phyloP scores from a whole-genome alignment of 2,113 vertebrate genomes.

The Myotis brandtii region DNA sequence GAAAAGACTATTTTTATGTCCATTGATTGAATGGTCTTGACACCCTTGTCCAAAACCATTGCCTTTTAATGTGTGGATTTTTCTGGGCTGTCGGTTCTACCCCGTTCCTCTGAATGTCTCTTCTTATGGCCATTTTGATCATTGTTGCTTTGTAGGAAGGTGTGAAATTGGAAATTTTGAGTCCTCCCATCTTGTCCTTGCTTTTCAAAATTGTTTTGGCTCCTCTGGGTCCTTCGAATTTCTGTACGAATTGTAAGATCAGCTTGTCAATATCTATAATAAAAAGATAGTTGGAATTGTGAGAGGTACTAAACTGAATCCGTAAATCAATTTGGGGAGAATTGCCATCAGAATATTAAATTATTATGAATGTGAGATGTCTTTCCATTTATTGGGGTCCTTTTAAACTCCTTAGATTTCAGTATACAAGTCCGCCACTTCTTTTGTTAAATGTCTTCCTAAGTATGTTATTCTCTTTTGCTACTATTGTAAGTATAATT shows the following conservation, averaged over 20 bases:
- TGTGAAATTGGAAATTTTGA: neutral
- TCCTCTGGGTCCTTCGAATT: neutral
- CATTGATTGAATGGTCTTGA: neutral
- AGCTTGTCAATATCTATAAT: neutral
- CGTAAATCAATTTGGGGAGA: neutral
- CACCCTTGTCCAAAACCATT: neutral
- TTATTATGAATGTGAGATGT: neutral
- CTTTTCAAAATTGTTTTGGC: neutral
- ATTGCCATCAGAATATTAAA: neutral
- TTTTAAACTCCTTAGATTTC: neutral
- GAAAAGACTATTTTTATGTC: neutral
- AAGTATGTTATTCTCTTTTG: neutral
- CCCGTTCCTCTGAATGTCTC: too few species aligned
- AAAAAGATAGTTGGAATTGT: neutral
- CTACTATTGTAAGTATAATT: neutral
- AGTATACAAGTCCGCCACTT: neutral
- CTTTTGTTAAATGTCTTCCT: neutral
- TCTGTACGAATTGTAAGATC: neutral
- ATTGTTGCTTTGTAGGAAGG: neutral
- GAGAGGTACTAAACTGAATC: neutral
- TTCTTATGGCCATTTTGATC: neutral
- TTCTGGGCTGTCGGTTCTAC: neutral
- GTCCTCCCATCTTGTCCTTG: neutral
- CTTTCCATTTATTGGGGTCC: neutral
- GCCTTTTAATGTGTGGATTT: neutral